Conservation (phyloP, 1,140 invertebrate genomes). For the Melitaea cinxia region DNA sequence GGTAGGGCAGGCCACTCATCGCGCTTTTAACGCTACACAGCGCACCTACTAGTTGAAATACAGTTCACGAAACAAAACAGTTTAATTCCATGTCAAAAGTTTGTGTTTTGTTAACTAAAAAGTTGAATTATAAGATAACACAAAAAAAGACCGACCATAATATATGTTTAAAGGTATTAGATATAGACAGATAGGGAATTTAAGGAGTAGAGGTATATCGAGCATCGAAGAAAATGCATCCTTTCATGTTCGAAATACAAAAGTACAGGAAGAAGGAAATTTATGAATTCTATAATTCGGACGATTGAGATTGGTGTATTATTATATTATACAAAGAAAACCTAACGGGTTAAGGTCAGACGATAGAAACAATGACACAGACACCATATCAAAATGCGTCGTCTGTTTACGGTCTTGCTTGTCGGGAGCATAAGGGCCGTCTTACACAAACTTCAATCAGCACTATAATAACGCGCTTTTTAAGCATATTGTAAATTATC, state of each 20-base stretch:
- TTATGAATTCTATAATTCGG: not conserved
- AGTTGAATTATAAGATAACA: too few relatives aligned
- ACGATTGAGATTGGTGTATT: not conserved
- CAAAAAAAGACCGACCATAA: too few relatives aligned
- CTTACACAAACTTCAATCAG: not conserved
- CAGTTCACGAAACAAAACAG: too few relatives aligned
- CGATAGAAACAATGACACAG: not conserved
- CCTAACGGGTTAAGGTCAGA: constrained; percentile 1
- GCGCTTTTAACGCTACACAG: not conserved
- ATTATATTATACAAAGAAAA: not conserved
- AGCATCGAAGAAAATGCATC: too few relatives aligned
- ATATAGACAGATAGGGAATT: too few relatives aligned
- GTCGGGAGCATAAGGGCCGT: not conserved
- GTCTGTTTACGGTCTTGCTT: not conserved
- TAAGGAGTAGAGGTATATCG: too few relatives aligned
- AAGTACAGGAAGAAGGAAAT: too few relatives aligned
- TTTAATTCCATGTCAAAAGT: too few relatives aligned
- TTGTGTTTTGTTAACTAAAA: too few relatives aligned
- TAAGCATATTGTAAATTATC: constrained; percentile 20
- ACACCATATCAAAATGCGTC: not conserved
- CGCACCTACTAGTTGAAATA: not conserved
- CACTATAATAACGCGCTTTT: constrained; percentile 13
- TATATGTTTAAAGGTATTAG: too few relatives aligned
- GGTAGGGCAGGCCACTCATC: not conserved
- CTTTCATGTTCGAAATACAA: too few relatives aligned